Base-by-base conservation (phyloP, 2,797 vertebrate genomes). In the Pogoniulus pusillus region DNA sequence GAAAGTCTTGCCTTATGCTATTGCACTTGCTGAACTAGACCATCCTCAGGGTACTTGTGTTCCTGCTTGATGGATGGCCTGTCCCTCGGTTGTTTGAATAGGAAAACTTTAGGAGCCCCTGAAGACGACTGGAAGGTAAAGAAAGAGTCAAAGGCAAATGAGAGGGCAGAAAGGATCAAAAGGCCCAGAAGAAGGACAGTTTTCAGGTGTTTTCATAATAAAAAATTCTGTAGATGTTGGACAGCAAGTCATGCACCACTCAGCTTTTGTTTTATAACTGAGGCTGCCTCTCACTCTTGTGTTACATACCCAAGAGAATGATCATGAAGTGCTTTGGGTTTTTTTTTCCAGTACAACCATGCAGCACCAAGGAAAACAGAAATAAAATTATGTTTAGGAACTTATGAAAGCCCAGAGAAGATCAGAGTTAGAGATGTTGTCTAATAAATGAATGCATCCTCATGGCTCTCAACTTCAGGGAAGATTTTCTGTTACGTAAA, bases 141-240 rank as follows among this genome's bases (percentile, higher is more conserved):
- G 39, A 78, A 82, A 41, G 6, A 63, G 43, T 74, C 34, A 41
- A 29, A n/a, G 91, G 57, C 35, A 92, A 85, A 73, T 51, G 30
- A 72, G 75, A 93, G 47, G 64, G 55, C 32, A 75, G 27, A 79
- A 51, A 27, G 64, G 59, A 87, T 32, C 69, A 77, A 83, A 75
- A 87, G 29, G 11, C 71, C 16, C 59, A 65, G 41, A 29, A 69
- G 20, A 4, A 65, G 27, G 16, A 26, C 22, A 82, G 14, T 81
- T 95, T 39, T 84, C 71, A 90, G 24, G 26, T 76, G 62, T 66
- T 87, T 87, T 82, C 45, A 63, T 86, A 71, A 92, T 64, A 69
- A 69, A 75, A 22, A 82, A 90, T 71, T 76, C 68, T 45, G 58
- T 55, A 57, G 6, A 3, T 10, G 30, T 73, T 71, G 54, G 47